Evolutionary conservation across 2,113 vertebrate genomes (phyloP).

Genomic region (Spheniscus mendiculus): DNA sequence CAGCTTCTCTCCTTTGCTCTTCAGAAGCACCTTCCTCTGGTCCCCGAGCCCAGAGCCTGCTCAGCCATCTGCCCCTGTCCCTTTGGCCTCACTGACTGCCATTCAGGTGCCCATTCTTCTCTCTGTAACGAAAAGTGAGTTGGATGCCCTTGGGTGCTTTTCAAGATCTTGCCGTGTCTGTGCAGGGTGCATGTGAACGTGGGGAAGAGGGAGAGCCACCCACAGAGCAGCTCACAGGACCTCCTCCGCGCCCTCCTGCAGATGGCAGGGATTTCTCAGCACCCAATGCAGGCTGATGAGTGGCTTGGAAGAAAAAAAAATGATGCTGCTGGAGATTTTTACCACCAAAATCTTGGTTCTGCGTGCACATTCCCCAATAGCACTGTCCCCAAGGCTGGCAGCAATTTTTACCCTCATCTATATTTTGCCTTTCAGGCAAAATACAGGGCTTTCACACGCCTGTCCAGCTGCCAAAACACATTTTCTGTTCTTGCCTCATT

Average conservation of each 20-base stretch:
- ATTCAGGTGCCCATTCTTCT: background rate
- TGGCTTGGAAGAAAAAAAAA: background rate
- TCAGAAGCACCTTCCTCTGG: background rate
- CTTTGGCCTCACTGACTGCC: background rate
- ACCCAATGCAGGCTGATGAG: background rate
- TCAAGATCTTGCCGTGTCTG: background rate
- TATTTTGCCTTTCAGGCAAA: background rate
- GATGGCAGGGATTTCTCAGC: background rate
- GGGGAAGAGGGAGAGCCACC: background rate
- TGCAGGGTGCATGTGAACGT: background rate
- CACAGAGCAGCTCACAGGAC: background rate
- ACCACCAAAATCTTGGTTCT: background rate
- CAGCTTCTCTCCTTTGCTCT: background rate
- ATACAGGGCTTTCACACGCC: background rate
- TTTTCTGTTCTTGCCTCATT: background rate
- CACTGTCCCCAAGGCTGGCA: background rate
- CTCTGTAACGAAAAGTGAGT: rapidly evolving
- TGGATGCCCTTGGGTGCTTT: background rate
- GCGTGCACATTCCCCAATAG: background rate
- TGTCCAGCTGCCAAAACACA: background rate
- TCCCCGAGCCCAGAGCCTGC: background rate
- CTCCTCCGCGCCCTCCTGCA: background rate
- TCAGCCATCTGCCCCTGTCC: background rate
- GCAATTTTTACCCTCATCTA: background rate
- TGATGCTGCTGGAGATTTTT: background rate